phyloP scores from a whole-genome alignment of 2,797 vertebrate genomes.

The Micrastur ruficollis region DNA sequence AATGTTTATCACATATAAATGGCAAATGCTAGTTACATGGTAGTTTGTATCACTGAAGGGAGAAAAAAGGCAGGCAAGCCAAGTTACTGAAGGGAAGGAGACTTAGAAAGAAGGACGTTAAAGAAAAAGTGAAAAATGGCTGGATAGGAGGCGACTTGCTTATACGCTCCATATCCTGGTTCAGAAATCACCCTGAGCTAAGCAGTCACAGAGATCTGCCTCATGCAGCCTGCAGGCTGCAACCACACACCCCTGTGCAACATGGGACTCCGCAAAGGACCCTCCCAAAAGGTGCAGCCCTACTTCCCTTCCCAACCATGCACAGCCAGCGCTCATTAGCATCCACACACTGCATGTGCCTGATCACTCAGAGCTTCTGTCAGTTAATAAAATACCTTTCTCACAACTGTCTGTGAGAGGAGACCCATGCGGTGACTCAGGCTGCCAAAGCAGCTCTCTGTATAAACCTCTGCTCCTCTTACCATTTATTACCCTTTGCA shows the following conservation, averaged over 20 bases:
- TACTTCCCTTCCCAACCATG: neutral
- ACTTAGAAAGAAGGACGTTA: neutral
- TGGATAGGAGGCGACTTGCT: neutral
- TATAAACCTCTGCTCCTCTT: neutral
- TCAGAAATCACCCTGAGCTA: neutral
- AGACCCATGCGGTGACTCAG: neutral
- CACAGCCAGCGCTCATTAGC: neutral
- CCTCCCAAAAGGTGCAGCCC: neutral
- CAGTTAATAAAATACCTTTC: neutral
- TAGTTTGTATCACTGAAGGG: neutral
- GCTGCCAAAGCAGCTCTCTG: neutral
- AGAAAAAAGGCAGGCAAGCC: neutral
- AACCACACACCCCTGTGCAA: accelerated
- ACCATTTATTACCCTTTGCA: neutral
- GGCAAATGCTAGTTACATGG: neutral
- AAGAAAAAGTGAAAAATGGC: neutral
- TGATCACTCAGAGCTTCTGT: neutral
- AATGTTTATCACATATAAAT: neutral
- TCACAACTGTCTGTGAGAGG: neutral
- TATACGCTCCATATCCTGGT: neutral
- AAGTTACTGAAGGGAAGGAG: neutral
- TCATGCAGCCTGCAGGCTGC: neutral
- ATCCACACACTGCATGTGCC: neutral
- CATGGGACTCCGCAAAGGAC: neutral
- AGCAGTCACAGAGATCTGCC: neutral